Evolutionary conservation across 2,888 invertebrate species (phyloP).

Genomic region (Andrena haemorrhoa): DNA sequence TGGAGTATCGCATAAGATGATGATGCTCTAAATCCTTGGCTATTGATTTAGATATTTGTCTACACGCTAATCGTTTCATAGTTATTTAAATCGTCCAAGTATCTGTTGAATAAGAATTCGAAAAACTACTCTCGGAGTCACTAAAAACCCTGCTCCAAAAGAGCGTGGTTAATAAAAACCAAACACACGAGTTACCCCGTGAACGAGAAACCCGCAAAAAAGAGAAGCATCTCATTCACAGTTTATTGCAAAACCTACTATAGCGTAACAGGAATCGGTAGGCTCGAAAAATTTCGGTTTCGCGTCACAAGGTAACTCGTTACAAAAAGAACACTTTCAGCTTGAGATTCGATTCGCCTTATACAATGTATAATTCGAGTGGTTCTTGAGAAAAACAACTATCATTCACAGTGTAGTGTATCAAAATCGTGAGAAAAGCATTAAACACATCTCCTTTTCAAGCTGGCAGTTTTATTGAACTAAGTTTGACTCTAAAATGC

Average conservation of each 20-base stretch:
- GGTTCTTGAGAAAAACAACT: too few relatives aligned
- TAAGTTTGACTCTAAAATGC: too few relatives aligned
- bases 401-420: too few relatives aligned
- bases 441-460: too few relatives aligned
- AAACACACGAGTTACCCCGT: slow-evolving; percentile 18
- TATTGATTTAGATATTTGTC: too few relatives aligned
- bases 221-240: slow-evolving; percentile 35
- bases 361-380: not conserved
- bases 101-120: too few relatives aligned
- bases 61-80: too few relatives aligned
- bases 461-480: too few relatives aligned
- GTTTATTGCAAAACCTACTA: slow-evolving; percentile 15
- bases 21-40: too few relatives aligned
- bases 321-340: not conserved
- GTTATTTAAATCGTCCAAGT: too few relatives aligned
- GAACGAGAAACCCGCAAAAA: slow-evolving; percentile 13
- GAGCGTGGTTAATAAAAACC: slow-evolving; percentile 35
- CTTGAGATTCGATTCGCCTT: not conserved
- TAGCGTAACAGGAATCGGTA: not conserved
- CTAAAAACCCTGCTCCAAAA: slow-evolving; percentile 43
- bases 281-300: slow-evolving; percentile 5
- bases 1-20: too few relatives aligned
- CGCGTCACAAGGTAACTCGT: not conserved
- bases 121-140: not conserved
- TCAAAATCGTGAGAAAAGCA: too few relatives aligned